A percentile compares a stretch with the other conserved stretches of the same genome.
Evolutionary conservation across 2,888 invertebrate genomes (phyloP).

Genomic region (Tetheella fluctuosa): DNA sequence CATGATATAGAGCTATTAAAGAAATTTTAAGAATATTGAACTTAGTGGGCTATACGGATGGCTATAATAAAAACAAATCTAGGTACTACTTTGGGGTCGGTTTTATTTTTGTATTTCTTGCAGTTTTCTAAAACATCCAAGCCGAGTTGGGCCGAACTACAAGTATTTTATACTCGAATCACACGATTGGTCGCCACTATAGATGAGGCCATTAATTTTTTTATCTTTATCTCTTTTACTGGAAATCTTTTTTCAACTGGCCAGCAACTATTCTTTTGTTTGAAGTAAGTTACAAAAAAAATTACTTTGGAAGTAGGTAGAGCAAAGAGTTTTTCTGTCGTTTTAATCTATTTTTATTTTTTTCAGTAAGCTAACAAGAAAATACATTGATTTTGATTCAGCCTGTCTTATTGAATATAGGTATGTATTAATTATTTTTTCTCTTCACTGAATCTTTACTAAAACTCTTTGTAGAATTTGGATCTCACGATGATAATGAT

Average conservation of each 20-base stretch:
- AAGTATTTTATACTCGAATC: slow-evolving; percentile 84
- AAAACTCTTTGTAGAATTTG: too few relatives aligned
- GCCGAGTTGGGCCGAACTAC: slow-evolving; percentile 80
- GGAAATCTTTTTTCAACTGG: slow-evolving; percentile 87
- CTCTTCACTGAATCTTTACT: too few relatives aligned
- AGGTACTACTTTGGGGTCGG: background rate
- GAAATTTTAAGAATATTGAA: too few relatives aligned
- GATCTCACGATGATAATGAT: too few relatives aligned
- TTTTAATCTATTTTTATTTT: background rate
- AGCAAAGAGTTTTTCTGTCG: too few relatives aligned
- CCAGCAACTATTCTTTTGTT: slow-evolving; percentile 85
- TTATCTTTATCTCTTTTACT: slow-evolving; percentile 85
- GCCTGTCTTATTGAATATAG: background rate
- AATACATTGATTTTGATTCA: background rate
- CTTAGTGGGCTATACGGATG: too few relatives aligned
- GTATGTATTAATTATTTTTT: background rate
- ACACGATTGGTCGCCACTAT: slow-evolving; percentile 79
- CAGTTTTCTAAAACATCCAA: slow-evolving; percentile 20
- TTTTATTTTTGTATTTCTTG: slow-evolving; percentile 1
- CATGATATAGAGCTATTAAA: too few relatives aligned
- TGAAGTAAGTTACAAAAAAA: slow-evolving; percentile 74
- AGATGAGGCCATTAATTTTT: slow-evolving; percentile 81
- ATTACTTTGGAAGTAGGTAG: background rate
- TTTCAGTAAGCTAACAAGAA: slow-evolving; percentile 11
- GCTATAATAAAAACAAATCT: too few relatives aligned